These are phyloP conservation scores for Euglossa dilemma DNA, from an alignment of 1,140 invertebrate species.

Conservation along the genomic window DNA sequence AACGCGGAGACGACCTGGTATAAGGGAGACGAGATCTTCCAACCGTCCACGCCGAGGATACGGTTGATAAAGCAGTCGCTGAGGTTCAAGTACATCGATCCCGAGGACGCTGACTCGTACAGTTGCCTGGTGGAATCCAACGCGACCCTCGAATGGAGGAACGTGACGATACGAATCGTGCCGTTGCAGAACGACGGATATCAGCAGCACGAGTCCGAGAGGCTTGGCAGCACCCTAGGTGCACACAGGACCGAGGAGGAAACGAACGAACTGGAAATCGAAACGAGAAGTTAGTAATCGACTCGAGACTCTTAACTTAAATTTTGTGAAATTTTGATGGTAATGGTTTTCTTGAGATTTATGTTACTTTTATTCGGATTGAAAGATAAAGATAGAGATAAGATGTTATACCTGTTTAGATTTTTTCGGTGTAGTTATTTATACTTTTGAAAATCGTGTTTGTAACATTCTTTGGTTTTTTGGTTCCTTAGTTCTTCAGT, in stretches of 20 bases:
- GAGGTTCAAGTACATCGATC: conserved; percentile 69
- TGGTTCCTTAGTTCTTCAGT: too few species aligned
- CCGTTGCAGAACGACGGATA: conserved; percentile 71
- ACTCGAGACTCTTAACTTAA: too few species aligned
- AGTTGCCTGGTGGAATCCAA: conserved; percentile 66
- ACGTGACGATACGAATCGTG: conserved; percentile 73
- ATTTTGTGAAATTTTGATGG: too few species aligned
- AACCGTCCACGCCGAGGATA: conserved; percentile 55
- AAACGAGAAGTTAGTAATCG: conserved; percentile 68
- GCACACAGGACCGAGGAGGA: conserved; percentile 74
- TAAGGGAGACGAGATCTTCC: conserved; percentile 70
- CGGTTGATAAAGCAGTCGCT: conserved; percentile 70
- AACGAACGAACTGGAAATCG: conserved; percentile 77
- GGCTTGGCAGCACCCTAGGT: conserved; percentile 64
- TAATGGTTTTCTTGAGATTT: too few species aligned
- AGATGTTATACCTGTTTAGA: too few species aligned
- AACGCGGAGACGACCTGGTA: conserved; percentile 73
- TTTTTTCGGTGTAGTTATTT: too few species aligned
- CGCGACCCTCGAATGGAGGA: conserved; percentile 71
- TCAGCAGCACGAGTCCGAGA: conserved; percentile 65
- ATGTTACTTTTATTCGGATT: too few species aligned
- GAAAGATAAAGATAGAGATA: too few species aligned
- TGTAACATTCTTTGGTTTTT: too few species aligned
- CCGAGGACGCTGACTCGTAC: conserved; percentile 73
- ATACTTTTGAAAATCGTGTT: too few species aligned